Evolutionary conservation across 2,797 vertebrate species (phyloP), one percentile per base, ranked within the genome.

Genomic region (Poeciliopsis turneri): DNA sequence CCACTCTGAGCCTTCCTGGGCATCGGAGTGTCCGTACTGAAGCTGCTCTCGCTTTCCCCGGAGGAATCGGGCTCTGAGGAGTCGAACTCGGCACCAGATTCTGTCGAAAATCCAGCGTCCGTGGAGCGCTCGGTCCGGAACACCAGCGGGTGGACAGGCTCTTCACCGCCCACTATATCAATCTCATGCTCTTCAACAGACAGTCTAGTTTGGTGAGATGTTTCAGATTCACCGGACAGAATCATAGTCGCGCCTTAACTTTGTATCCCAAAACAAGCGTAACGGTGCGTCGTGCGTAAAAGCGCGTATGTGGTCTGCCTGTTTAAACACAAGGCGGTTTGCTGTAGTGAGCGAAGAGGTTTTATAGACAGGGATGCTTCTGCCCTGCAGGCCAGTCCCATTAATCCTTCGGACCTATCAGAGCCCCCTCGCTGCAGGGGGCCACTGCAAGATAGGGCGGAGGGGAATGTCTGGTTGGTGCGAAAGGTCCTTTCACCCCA

Each of bases 331-430:
- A 41, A 25, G 41, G 64, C 66, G 80, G 82, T 87, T 90, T 86
- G 81, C 71, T 70, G 82, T 46, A 20, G 47, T 72, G 84, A 78
- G 83, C 79, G 87, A 81, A 71, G 51, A 61, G 78, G 86, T 79
- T 94, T 94, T 96, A 95, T 96, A 95, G 94, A 74, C 76, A 86
- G 77, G 61, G 79, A 87, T 81, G 73, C 80, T 76, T 86, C 82
- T 86, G 81, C 75, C 86, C 86, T 74, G 74, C 79, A 91, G 91
- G 86, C 90, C 92, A 92, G 88, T 79, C 91, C 92, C 92, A 92
- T 93, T 91, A 90, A 89, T 86, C 88, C 88, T 80, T 84, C 86
- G 87, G 84, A 93, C 96, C 95, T 95, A 96, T 96, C 93, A 95
- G 94, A 94, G 86, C 73, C 86, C 41, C 82, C 78, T 86, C 92